A percentile compares a stretch with the other conserved stretches of the same genome.
Conservation (phyloP, 2,888 invertebrate species). For the Nudaria mundana region DNA sequence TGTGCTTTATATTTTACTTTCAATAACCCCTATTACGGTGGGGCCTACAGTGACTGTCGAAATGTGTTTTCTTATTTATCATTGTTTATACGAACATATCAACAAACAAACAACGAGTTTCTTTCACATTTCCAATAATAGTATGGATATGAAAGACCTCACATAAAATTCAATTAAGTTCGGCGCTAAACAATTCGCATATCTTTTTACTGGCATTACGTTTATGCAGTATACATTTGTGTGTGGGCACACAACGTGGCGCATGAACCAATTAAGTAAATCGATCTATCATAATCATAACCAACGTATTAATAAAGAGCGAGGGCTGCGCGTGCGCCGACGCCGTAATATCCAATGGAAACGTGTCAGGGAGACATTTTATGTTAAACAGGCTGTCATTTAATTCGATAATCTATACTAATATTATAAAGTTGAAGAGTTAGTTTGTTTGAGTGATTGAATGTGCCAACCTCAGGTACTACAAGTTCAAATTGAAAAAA, state of each 20-base stretch:
- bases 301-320: slow-evolving; percentile 34
- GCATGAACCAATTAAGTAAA: slow-evolving; percentile 48
- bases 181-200: slow-evolving; percentile 33
- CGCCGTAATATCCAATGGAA: slow-evolving; percentile 45
- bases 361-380: slow-evolving; percentile 55
- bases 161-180: slow-evolving; percentile 28
- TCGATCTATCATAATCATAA: slow-evolving; percentile 54
- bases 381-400: too few relatives aligned
- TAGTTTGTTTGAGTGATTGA: too few relatives aligned
- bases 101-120: too few relatives aligned
- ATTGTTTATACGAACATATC: slow-evolving; percentile 24
- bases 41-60: too few relatives aligned
- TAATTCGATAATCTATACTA: too few relatives aligned
- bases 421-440: too few relatives aligned
- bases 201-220: slow-evolving; percentile 26
- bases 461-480: too few relatives aligned
- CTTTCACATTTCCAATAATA: too few relatives aligned
- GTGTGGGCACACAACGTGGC: slow-evolving; percentile 41
- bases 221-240: slow-evolving; percentile 33
- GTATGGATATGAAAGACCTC: slow-evolving; percentile 40
- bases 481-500: too few relatives aligned
- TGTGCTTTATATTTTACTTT: too few relatives aligned
- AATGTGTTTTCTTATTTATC: too few relatives aligned
- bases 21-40: too few relatives aligned
- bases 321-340: slow-evolving; percentile 23